Conservation (phyloP, 92 coral and sea anemone genomes). For the Metridium senile region DNA sequence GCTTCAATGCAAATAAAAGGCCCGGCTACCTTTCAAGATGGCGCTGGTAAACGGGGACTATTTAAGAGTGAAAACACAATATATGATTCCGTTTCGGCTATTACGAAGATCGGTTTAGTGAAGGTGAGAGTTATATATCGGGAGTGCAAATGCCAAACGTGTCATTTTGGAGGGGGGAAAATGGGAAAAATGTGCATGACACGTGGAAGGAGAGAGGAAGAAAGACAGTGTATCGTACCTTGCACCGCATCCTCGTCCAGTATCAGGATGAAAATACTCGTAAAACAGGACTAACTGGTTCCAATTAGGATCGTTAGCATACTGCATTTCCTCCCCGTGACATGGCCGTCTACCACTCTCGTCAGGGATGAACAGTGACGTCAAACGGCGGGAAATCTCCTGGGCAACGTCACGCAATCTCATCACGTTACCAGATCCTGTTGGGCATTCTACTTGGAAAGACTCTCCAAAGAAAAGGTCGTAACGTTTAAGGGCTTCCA, state of each 20-base stretch:
- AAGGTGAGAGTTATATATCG: no score
- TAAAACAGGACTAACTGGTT: conserved; percentile 92
- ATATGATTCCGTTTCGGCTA: no score
- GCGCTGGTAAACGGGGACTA: no score
- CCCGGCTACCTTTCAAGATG: no score
- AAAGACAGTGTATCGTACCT: no score
- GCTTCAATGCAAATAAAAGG: no score
- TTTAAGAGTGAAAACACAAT: no score
- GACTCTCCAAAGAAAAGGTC: conserved; percentile 89
- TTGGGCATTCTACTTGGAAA: conserved; percentile 88
- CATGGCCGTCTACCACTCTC: conserved; percentile 90
- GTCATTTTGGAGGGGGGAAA: no score
- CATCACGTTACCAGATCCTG: conserved; percentile 93
- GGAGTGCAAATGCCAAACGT: no score
- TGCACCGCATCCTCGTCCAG: conserved; percentile 98
- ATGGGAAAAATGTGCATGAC: no score
- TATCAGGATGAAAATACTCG: conserved; percentile 95
- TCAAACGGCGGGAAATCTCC: conserved; percentile 88
- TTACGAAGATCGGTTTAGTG: no score
- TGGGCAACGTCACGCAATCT: conserved; percentile 91
- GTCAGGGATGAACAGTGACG: conserved; percentile 80
- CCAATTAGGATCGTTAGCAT: conserved; percentile 85
- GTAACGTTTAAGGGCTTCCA: conserved; percentile 92
- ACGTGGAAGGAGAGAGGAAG: no score
- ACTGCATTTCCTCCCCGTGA: conserved; percentile 84